Conservation (phyloP, 2,797 vertebrate genomes). For the Halcyon leucocephala region DNA sequence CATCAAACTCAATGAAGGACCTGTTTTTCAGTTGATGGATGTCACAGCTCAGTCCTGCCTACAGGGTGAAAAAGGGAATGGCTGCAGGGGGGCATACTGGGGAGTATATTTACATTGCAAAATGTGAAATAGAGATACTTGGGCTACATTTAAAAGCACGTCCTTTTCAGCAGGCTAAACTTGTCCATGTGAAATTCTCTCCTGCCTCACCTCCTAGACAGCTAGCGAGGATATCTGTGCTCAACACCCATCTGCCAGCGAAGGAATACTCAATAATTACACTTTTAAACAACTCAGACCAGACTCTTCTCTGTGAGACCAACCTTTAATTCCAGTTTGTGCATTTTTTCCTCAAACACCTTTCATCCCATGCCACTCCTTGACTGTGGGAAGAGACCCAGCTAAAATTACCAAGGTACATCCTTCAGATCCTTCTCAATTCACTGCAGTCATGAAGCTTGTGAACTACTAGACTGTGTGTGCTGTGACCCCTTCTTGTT, state of each 20-base stretch:
- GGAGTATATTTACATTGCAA: neutral
- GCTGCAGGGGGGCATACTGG: neutral
- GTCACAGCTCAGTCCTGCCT: neutral
- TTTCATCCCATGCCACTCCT: neutral
- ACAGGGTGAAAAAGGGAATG: neutral
- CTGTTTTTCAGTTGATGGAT: neutral
- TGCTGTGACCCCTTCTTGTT: neutral
- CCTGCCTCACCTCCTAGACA: neutral
- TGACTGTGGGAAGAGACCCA: neutral
- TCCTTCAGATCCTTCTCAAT: neutral
- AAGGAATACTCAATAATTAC: neutral
- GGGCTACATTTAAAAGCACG: neutral
- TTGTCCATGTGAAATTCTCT: neutral
- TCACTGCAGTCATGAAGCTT: neutral
- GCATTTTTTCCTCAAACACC: neutral
- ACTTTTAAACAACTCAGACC: neutral
- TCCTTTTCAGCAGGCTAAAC: neutral
- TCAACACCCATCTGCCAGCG: fast-evolving
- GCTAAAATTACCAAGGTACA: neutral
- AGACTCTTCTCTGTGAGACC: neutral
- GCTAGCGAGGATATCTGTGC: neutral
- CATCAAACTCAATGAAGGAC: neutral
- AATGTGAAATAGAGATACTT: neutral
- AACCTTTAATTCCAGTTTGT: neutral
- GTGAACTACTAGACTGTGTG: neutral